phyloP scores from a whole-genome alignment of 1,140 invertebrate genomes.

The Tetramorium simillimum region DNA sequence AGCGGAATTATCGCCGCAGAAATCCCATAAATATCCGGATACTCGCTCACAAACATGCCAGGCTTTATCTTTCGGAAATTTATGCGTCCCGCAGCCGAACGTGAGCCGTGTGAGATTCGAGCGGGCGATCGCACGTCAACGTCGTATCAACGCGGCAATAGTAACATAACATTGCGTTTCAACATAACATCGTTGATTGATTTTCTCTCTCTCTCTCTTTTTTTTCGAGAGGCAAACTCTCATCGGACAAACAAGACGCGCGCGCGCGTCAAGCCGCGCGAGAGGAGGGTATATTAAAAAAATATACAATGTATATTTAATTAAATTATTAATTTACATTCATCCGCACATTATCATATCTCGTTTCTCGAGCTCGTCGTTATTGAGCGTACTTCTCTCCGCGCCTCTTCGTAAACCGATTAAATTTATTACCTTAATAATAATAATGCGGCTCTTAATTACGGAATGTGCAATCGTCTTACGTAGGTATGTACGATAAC shows the following conservation, averaged over 20 bases:
- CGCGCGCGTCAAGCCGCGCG: not conserved
- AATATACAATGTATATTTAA: not conserved
- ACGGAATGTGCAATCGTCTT: not conserved
- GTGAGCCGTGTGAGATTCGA: constrained; percentile 10
- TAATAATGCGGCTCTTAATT: not conserved
- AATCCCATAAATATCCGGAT: constrained; percentile 62
- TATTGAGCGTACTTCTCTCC: not conserved
- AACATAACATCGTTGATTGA: constrained; percentile 1
- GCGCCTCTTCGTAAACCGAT: not conserved
- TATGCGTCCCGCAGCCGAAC: constrained; percentile 17
- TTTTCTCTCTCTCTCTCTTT: not conserved
- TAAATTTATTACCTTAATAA: not conserved
- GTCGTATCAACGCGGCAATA: not conserved
- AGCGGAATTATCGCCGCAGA: constrained; percentile 48
- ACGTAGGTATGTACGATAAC: not conserved
- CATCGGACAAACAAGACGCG: not conserved
- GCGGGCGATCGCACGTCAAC: not conserved
- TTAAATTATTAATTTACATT: not conserved
- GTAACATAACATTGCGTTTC: not conserved
- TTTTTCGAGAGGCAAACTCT: not conserved
- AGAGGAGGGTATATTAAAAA: not conserved
- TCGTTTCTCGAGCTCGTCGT: not conserved
- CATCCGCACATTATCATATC: not conserved
- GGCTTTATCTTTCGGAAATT: constrained; percentile 62
- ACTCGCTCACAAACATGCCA: constrained; percentile 50